phyloP scores from a whole-genome alignment of 2,113 vertebrate genomes.

The Laticauda laticaudata region DNA sequence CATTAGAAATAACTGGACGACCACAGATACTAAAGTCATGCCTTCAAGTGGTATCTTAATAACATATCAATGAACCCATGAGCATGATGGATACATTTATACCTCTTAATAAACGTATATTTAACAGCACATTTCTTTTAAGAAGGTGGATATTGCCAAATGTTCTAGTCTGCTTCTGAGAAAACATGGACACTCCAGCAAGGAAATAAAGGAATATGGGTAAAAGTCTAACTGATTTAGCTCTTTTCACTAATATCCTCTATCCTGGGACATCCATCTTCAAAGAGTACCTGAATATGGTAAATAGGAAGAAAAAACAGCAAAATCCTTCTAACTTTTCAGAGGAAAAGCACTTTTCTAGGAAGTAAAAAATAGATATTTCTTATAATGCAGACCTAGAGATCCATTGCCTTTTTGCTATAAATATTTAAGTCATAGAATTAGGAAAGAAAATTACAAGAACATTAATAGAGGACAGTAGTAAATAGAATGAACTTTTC shows the following conservation, averaged over 20 bases:
- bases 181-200: conserved; percentile 14
- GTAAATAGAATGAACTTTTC: background rate
- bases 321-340: background rate
- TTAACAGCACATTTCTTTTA: background rate
- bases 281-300: accelerated
- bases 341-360: accelerated
- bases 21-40: background rate
- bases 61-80: background rate
- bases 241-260: background rate
- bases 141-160: conserved; percentile 2
- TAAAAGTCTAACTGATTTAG: background rate
- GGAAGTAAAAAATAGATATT: background rate
- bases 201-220: background rate
- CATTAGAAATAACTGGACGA: background rate
- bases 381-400: background rate
- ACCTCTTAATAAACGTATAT: conserved; percentile 14
- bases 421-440: background rate
- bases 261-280: accelerated
- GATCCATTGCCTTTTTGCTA: background rate
- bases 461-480: background rate
- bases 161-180: conserved; percentile 7
- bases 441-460: background rate
- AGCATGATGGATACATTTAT: background rate
- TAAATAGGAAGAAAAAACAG: background rate
- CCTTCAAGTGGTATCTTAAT: background rate